These are phyloP conservation scores for Urocolius indicus DNA, from an alignment of 2,113 vertebrate species.

Conservation along the genomic window DNA sequence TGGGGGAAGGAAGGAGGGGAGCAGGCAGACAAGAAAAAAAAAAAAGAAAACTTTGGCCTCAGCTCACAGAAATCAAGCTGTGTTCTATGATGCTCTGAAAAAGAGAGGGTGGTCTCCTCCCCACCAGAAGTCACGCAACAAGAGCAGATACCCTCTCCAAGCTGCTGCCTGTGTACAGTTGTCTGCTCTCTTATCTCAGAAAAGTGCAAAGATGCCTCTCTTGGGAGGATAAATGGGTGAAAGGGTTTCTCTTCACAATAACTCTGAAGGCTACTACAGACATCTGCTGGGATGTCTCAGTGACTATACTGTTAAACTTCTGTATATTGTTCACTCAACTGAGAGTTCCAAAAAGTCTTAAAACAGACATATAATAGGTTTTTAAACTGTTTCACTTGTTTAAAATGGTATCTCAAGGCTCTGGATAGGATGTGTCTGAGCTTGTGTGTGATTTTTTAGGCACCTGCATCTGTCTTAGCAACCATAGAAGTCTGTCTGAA, in stretches of 20 bases:
- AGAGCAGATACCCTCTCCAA: not conserved
- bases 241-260: not conserved
- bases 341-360: not conserved
- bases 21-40: not conserved
- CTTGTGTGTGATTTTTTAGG: not conserved
- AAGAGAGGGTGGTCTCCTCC: not conserved
- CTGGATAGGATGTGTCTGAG: not conserved
- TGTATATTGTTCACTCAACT: not conserved
- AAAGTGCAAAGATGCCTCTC: not conserved
- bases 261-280: not conserved
- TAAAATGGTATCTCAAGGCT: not conserved
- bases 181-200: not conserved
- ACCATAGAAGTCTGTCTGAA: not conserved
- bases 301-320: not conserved
- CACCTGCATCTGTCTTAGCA: not conserved
- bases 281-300: not conserved
- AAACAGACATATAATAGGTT: not conserved
- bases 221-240: not conserved
- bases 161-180: not conserved
- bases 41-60: not conserved
- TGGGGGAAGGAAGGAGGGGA: slow-evolving; percentile 3
- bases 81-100: not conserved
- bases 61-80: slow-evolving; percentile 51
- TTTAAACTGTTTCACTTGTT: not conserved
- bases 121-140: not conserved